Base-by-base conservation (phyloP, 2,888 invertebrate genomes). In the Acholoe squamosa region DNA sequence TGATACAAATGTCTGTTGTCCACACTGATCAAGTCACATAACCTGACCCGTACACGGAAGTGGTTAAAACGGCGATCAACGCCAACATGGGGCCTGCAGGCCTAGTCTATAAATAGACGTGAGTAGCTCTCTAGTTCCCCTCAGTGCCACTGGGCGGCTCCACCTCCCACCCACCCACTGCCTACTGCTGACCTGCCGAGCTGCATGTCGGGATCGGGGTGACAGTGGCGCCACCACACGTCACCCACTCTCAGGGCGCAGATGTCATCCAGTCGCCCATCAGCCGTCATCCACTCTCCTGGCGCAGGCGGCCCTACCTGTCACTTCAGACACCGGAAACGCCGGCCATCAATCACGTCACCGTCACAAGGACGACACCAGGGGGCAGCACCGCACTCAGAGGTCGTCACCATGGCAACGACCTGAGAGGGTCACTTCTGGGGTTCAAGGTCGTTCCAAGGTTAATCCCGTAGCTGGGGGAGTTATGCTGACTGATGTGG, bases 401-500 rank as follows among this genome's bases (percentile, higher is more conserved):
- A 25, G 84, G 84, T 84, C 84, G 84, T 16, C 43, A 34, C 84
- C 51, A 84, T 84, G 43, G 84, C 51, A 84, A 84, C 84, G 71
- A 71, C 71, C 71, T 28, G 71, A 22, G 71, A 31, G 34, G 84
- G 84, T 34, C 43, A 34, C 22, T 16, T 16, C 19, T 28, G n/a
- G 34, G 25, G 84, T 10, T 84, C 84, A 84, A 84, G 84, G 84
- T 84, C 84, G 84, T 51, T 84, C 43, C 84, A 51, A 51, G 84
- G 84, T 84, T 84, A 84, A 84, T 84, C 84, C 84, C 22, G 51
- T 22, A 25, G 84, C 25, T 1, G 34, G 84, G 34, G n/a, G 84
- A 84, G 84, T 84, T 84, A 51, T 84, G 84, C 84, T 84, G 84
- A 84, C 84, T 84, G 84, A 84, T 84, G 84, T 84, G 84, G 84